Conservation (phyloP, 1,140 invertebrate genomes). For the Stenopsyche tienmushanensis region DNA sequence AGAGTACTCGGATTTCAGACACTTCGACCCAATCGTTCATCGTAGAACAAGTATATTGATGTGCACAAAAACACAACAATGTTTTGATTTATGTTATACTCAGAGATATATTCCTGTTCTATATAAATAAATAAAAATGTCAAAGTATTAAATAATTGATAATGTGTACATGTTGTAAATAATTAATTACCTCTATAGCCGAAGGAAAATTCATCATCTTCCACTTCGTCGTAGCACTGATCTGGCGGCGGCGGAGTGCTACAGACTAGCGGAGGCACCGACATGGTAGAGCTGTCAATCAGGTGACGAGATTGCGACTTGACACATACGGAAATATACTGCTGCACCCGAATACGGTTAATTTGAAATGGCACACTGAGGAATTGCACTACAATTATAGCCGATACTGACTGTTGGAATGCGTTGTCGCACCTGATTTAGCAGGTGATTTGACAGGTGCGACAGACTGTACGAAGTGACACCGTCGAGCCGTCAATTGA, state of each 20-base stretch:
- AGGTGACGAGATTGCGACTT: no score
- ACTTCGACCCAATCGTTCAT: no score
- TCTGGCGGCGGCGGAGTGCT: slow-evolving; percentile 55
- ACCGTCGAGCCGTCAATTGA: not conserved
- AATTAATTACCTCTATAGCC: slow-evolving; percentile 47
- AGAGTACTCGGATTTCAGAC: no score
- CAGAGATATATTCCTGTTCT: no score
- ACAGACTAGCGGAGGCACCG: slow-evolving; percentile 56
- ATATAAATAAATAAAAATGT: not conserved
- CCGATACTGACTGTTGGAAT: not conserved
- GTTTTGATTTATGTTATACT: no score
- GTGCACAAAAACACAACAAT: no score
- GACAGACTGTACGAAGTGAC: not conserved
- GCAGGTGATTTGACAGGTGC: not conserved
- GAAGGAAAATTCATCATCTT: slow-evolving; percentile 52
- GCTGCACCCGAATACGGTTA: no score
- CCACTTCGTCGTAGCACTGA: slow-evolving; percentile 53
- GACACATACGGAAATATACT: not conserved
- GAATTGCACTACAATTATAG: no score
- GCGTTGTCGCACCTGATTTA: no score
- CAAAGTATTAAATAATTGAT: not conserved
- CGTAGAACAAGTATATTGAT: no score
- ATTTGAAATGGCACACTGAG: no score
- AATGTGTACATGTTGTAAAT: not conserved
- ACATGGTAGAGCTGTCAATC: slow-evolving; percentile 46